Evolutionary conservation across 2,888 invertebrate species (phyloP).

Genomic region (Macrosoma leucophasiata): DNA sequence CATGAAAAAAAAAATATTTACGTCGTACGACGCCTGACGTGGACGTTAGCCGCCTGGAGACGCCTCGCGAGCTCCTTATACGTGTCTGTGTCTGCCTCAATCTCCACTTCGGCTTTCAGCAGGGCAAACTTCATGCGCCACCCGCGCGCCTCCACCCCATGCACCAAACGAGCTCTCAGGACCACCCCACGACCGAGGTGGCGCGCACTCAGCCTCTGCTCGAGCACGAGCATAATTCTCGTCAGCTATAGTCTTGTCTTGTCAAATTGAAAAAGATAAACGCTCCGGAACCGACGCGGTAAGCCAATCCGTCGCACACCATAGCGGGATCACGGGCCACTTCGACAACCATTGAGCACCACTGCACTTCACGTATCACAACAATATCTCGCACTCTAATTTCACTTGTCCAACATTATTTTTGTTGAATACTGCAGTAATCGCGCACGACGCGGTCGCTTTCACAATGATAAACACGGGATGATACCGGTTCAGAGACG

Average conservation of each 20-base stretch:
- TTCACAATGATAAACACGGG: slow-evolving; percentile 26
- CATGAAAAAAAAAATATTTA: slow-evolving; percentile 41
- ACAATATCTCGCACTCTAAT: slow-evolving; percentile 27
- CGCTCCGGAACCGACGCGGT: slow-evolving; percentile 57
- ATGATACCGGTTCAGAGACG: slow-evolving; percentile 37
- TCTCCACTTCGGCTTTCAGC: slow-evolving; percentile 61
- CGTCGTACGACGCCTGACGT: slow-evolving; percentile 49
- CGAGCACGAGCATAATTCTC: slow-evolving; percentile 69
- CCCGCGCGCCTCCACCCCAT: slow-evolving; percentile 59
- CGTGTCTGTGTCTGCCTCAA: slow-evolving; percentile 59
- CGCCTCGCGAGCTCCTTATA: slow-evolving; percentile 55
- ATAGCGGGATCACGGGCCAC: slow-evolving; percentile 56
- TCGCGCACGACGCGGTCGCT: slow-evolving; percentile 4
- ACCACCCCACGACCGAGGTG: slow-evolving; percentile 55
- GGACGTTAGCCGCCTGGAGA: slow-evolving; percentile 55
- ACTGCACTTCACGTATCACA: slow-evolving; percentile 29
- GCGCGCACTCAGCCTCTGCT: slow-evolving; percentile 66
- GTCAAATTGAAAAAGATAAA: slow-evolving; percentile 68
- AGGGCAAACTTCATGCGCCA: slow-evolving; percentile 68
- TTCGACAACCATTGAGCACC: slow-evolving; percentile 63
- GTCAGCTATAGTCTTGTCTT: slow-evolving; percentile 71
- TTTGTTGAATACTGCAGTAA: slow-evolving; percentile 12
- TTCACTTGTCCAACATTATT: slow-evolving; percentile 72
- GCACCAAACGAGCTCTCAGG: slow-evolving; percentile 55
- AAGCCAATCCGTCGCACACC: slow-evolving; percentile 52